Evolutionary conservation across 2,797 vertebrate species (phyloP).

Genomic region (Anableps anableps): DNA sequence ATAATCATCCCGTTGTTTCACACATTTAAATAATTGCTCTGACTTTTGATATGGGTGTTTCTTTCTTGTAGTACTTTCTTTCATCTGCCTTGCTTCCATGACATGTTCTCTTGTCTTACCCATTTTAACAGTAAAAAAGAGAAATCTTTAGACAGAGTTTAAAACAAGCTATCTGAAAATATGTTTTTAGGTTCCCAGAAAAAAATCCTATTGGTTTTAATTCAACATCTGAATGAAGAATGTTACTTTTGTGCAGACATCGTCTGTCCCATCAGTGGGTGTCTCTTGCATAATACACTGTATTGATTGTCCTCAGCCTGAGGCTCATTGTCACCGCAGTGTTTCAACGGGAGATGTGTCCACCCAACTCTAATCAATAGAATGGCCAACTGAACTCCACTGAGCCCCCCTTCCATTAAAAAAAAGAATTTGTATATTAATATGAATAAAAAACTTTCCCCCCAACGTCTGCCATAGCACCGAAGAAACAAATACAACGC

Average conservation of each 20-base stretch:
- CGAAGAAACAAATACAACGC: constrained; percentile 9
- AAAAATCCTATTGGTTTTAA: background rate
- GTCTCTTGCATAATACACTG: constrained; percentile 48
- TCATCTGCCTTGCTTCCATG: background rate
- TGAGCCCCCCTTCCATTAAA: background rate
- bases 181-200: background rate
- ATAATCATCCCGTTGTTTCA: background rate
- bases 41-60: background rate
- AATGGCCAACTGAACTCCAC: constrained; percentile 34
- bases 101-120: background rate
- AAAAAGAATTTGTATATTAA: background rate
- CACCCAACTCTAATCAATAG: constrained; percentile 49
- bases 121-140: background rate
- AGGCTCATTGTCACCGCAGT: constrained; percentile 35
- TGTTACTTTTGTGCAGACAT: constrained; percentile 8
- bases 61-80: background rate
- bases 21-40: background rate
- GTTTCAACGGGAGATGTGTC: constrained; percentile 33
- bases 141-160: background rate
- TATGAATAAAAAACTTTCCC: constrained; percentile 16
- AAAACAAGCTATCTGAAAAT: background rate
- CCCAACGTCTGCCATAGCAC: constrained; percentile 1
- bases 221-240: constrained; percentile 4
- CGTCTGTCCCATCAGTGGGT: constrained; percentile 21
- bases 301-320: constrained; percentile 45